Percentiles rank a stretch among this genome's conserved stretches.
These are phyloP conservation scores for Melanotaenia boesemani DNA, from an alignment of 2,797 vertebrate genomes.

Conservation along the genomic window DNA sequence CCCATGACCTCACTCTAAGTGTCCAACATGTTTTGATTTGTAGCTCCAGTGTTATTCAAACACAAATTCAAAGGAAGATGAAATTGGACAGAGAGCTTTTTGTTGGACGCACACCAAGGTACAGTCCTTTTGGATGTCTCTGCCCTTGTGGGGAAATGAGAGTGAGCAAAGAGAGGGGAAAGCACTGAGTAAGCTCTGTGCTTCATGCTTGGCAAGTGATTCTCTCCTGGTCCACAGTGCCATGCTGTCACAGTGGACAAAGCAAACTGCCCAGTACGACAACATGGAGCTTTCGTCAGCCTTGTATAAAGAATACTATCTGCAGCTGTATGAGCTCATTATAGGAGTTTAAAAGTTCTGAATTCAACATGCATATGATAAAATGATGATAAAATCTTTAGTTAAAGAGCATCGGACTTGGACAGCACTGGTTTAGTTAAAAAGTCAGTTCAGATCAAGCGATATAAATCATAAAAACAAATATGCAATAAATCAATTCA, in stretches of 20 bases:
- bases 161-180: conserved; percentile 6
- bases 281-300: conserved; percentile 53
- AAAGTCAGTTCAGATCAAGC: not conserved
- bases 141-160: conserved; percentile 69
- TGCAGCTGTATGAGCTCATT: conserved; percentile 21
- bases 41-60: conserved; percentile 80
- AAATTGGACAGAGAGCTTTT: conserved; percentile 80
- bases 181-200: conserved; percentile 15
- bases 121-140: conserved; percentile 75
- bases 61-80: conserved; percentile 78
- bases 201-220: conserved; percentile 64
- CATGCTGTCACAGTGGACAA: conserved; percentile 60
- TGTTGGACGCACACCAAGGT: conserved; percentile 81
- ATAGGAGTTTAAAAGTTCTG: conserved; percentile 16
- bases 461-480: not conserved
- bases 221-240: conserved; percentile 42
- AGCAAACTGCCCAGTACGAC: conserved; percentile 48
- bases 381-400: not conserved
- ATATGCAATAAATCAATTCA: not conserved
- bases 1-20: conserved; percentile 75
- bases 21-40: conserved; percentile 80
- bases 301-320: conserved; percentile 46
- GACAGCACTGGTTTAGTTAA: not conserved
- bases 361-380: not conserved
- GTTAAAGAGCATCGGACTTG: not conserved